Evolutionary conservation across 2,113 vertebrate species (phyloP), one percentile per base, ranked within the genome.

Genomic region (Propithecus coquereli): DNA sequence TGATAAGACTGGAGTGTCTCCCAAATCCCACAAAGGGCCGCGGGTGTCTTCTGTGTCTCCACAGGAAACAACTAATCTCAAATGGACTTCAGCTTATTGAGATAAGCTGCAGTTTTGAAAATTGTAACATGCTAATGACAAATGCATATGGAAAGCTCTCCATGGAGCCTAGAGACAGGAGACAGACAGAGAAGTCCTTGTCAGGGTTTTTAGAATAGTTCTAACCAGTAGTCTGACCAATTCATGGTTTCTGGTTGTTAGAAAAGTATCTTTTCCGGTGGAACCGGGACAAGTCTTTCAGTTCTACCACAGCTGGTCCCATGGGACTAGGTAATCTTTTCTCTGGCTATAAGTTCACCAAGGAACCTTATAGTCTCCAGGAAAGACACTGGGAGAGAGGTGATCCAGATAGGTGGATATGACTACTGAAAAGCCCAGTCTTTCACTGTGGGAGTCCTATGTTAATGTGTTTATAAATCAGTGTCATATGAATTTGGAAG

Each of bases 81-180:
- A 95, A 50, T 8, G 17, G 30, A 76, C 20, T 89, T 65, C 34
- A 57, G 5, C 32, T 93, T 86, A 82, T 37, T n/a, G 68, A 87
- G 68, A 65, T 70, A 54, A 97, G 25, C 8, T 65, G n/a, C 34
- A 50, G 40, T 82, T 89, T 54, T 91, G 37, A 74, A 88, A 84
- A 94, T 32, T 65, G 54, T 70, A 91, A 83, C 37, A 87, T 34
- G 16, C 66, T 90, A 85, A 82, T 54, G 85, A 74, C 27, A 88
- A 95, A 94, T 77, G 63, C 57, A 96, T 74, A 77, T 83, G 34
- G 7, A 94, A 96, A 87, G 9, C 10, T 89, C 86, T 74, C 18
- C 6, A 2, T 70, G 22, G 47, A 71, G 25, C 87, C 45, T 27
- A 80, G 63, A 91, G 82, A 87, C 34, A 66, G 32, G 45, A 91